A percentile compares a stretch with the other conserved stretches of the same genome.
phyloP scores from a whole-genome alignment of 2,797 vertebrate genomes.

The Halcyon badia region DNA sequence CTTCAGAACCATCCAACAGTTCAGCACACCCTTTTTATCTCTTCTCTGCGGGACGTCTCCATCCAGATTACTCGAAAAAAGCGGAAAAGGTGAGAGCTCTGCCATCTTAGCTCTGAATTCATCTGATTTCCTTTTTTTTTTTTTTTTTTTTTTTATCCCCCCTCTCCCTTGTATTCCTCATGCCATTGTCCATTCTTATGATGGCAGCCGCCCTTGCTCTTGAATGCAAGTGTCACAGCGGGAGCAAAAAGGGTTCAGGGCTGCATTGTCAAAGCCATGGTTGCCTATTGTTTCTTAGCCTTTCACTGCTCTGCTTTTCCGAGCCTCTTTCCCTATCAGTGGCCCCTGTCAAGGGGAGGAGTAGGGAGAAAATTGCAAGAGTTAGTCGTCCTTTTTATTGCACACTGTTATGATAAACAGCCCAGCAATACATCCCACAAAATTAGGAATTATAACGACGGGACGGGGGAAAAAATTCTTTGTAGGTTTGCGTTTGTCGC shows the following conservation, averaged over 20 bases:
- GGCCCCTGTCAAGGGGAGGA: conserved; percentile 78
- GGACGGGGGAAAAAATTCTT: conserved; percentile 47
- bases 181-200: conserved; percentile 85
- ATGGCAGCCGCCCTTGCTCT: conserved; percentile 82
- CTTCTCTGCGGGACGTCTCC: conserved; percentile 77
- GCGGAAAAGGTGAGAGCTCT: conserved; percentile 89
- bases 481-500: conserved; percentile 48
- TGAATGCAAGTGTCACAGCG: conserved; percentile 84
- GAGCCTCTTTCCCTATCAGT: conserved; percentile 77
- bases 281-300: conserved; percentile 84
- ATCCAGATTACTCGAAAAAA: conserved; percentile 78
- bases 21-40: conserved; percentile 79
- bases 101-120: conserved; percentile 84
- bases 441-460: conserved; percentile 72
- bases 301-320: conserved; percentile 75
- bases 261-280: conserved; percentile 87
- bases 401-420: conserved; percentile 80
- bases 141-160: conserved; percentile 47
- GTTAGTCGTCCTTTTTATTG: conserved; percentile 72
- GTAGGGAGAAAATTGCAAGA: conserved; percentile 78
- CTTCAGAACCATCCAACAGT: conserved; percentile 79
- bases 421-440: conserved; percentile 68
- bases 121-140: conserved; percentile 77
- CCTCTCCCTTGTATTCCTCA: conserved; percentile 78
- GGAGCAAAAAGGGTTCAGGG: conserved; percentile 79